Conservation (phyloP, 2,113 vertebrate genomes). For the Protobothrops mucrosquamatus region DNA sequence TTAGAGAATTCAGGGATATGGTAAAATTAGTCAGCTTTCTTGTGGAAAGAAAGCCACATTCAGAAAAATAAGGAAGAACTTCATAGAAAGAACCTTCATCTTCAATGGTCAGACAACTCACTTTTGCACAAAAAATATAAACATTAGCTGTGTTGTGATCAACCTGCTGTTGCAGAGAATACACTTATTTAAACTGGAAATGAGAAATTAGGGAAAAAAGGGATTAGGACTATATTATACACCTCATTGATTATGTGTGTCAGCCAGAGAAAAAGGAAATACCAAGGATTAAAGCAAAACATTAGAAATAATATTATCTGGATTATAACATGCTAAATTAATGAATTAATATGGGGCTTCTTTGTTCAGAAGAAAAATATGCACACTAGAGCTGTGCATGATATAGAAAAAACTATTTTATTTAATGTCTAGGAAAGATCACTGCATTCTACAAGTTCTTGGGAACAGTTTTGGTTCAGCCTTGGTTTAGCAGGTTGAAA, state of each 20-base stretch:
- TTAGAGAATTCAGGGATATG: background rate
- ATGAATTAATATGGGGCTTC: background rate
- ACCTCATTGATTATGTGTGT: background rate
- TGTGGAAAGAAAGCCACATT: background rate
- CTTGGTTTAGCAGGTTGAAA: background rate
- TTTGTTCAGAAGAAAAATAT: background rate
- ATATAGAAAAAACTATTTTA: background rate
- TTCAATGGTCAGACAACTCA: background rate
- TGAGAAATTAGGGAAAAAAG: background rate
- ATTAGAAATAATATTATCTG: background rate
- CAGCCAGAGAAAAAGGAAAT: background rate
- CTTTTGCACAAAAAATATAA: background rate
- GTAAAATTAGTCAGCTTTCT: background rate
- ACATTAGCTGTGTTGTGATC: background rate
- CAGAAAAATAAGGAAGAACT: background rate
- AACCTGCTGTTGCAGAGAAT: background rate
- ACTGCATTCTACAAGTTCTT: background rate
- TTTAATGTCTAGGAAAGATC: background rate
- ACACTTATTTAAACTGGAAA: background rate
- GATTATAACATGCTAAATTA: background rate
- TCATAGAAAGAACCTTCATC: background rate
- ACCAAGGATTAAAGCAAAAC: background rate
- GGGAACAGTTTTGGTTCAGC: background rate
- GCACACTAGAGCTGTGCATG: background rate
- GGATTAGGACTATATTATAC: background rate